These are phyloP conservation scores for Hedya salicella DNA, from an alignment of 2,888 invertebrate genomes.

Conservation along the genomic window DNA sequence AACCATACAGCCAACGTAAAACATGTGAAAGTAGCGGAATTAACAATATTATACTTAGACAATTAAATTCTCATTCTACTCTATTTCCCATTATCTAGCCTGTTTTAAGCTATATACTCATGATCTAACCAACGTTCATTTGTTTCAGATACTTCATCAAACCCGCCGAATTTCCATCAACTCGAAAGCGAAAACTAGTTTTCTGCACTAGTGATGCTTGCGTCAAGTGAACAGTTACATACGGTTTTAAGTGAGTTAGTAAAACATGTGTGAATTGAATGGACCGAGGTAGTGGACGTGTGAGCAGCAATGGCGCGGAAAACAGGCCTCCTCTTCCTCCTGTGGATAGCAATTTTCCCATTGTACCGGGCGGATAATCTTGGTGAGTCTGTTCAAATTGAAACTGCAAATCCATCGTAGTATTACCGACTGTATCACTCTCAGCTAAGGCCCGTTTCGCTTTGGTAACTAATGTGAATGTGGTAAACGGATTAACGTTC, in stretches of 20 bases:
- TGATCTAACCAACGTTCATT: neutral
- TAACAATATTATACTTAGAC: neutral
- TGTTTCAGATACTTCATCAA: slow-evolving; percentile 11
- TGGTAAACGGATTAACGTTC: slow-evolving; percentile 40
- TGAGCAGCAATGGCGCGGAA: slow-evolving; percentile 62
- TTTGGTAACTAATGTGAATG: slow-evolving; percentile 6
- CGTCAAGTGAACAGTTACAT: slow-evolving; percentile 11
- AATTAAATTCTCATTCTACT: neutral
- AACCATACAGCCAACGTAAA: no score
- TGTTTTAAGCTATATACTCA: neutral
- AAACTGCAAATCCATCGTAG: slow-evolving; percentile 19
- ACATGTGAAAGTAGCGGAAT: no score
- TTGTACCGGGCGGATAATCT: slow-evolving; percentile 77
- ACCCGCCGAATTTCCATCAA: neutral
- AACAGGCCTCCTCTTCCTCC: slow-evolving; percentile 65
- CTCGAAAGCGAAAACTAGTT: neutral
- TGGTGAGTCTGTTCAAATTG: slow-evolving; percentile 62
- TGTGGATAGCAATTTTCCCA: slow-evolving; percentile 76
- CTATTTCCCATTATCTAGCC: neutral
- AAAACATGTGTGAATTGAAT: slow-evolving; percentile 39
- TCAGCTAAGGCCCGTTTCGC: slow-evolving; percentile 11
- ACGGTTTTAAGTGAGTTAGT: slow-evolving; percentile 18
- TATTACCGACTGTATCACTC: slow-evolving; percentile 22
- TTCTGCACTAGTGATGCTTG: slow-evolving; percentile 12
- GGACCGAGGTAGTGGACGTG: slow-evolving; percentile 14